Conservation (phyloP, 2,113 vertebrate species). For the Vulpes ferrilata region DNA sequence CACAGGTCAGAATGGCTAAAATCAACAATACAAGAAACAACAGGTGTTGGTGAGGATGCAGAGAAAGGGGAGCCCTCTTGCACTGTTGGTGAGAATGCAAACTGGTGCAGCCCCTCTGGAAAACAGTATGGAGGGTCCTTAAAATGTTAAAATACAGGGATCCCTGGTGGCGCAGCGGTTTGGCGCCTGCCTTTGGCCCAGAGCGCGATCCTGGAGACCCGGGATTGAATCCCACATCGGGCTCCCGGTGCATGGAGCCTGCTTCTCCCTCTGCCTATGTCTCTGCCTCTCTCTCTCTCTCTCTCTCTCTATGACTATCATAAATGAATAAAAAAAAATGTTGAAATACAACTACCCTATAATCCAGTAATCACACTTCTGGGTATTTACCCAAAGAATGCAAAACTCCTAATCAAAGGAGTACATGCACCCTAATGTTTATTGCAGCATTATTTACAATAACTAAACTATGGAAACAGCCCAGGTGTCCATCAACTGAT, state of each 20-base stretch:
- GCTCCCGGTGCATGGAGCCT: too few relatives aligned
- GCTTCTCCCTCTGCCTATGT: too few relatives aligned
- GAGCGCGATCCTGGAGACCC: too few relatives aligned
- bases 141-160: not conserved
- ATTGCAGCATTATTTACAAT: not conserved
- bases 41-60: not conserved
- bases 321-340: not conserved
- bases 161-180: too few relatives aligned
- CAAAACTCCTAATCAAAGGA: not conserved
- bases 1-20: not conserved
- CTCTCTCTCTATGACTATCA: too few relatives aligned
- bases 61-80: not conserved
- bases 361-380: not conserved
- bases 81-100: not conserved
- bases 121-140: not conserved
- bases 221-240: too few relatives aligned
- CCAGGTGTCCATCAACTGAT: not conserved
- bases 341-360: not conserved
- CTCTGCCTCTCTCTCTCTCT: too few relatives aligned
- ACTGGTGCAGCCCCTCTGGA: not conserved
- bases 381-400: not conserved
- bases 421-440: not conserved
- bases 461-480: not conserved
- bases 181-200: too few relatives aligned
- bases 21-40: not conserved